Base-by-base conservation (phyloP, 2,888 invertebrate species). In the Liopterus haemorrhoidalis region DNA sequence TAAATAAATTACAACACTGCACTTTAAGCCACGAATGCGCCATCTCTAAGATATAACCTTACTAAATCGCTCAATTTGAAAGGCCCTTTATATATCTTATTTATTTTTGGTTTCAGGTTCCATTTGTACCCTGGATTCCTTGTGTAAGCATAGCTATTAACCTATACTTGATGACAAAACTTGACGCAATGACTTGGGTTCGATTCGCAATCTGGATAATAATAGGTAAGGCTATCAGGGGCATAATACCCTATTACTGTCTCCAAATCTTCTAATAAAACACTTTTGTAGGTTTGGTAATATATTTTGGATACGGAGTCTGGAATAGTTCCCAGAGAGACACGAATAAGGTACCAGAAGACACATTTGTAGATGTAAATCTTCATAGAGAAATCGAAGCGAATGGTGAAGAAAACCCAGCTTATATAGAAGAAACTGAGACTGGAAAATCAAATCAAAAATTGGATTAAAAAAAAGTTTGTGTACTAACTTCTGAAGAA, bases 101-200 rank as follows among this genome's bases (percentile, higher is more conserved):
- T n/a, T n/a, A n/a, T n/a, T 15, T 45, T 44, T 19, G 59, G 19
- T 69, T 68, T 35, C 68, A 89, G 82, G 87, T 91, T 5, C 92
- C 92, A 1, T 67, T 84, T 5, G 84, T 92, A 1, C 93, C 93
- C 2, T 73, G 86, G 60, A 63, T 91, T 41, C 92, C 93, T 1
- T 81, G 81, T 24, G 56, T 86, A 12, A 89, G 90, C 59, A 82
- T 90, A 51, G 75, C 89, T 53, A 75, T 86, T 31, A 93, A 93
- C 62, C 74, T 89, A 42, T 88, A 89, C 61, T 70, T 94, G 11
- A 90, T 93, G 89, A 73, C 86, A 39, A 79, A 86, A 63, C 70
- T 93, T 51, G 83, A 84, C 49, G 57, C 66, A 1, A 72, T 77
- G 54, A 92, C 92, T 0, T 94, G 93, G 93, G 70, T 87, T 9